Evolutionary conservation across 1,140 invertebrate genomes (phyloP).

Genomic region (Argopecten irradians): DNA sequence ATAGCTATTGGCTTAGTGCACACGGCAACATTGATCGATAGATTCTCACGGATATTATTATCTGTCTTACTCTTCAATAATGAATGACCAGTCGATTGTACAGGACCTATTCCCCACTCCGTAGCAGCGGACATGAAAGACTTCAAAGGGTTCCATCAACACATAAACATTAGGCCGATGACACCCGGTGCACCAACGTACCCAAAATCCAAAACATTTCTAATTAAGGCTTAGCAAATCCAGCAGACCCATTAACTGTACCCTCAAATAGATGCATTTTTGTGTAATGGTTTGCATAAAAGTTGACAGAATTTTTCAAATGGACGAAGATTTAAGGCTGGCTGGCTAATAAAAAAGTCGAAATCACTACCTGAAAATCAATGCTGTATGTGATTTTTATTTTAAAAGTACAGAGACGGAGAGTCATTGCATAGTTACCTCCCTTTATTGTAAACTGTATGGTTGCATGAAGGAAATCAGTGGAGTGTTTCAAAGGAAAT

Average conservation of each 20-base stretch:
- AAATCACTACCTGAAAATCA: not conserved
- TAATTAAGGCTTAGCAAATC: not conserved
- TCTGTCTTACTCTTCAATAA: not conserved
- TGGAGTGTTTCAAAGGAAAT: not conserved
- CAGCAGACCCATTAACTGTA: not conserved
- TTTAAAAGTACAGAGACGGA: not conserved
- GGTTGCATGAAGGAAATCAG: too few species aligned
- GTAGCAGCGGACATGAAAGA: not conserved
- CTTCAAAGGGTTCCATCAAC: not conserved
- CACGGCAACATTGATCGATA: not conserved
- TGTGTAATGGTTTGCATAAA: too few species aligned
- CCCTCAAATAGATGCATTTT: not conserved
- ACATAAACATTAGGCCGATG: not conserved
- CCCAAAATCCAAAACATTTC: not conserved
- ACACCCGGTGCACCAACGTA: not conserved
- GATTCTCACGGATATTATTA: conserved; percentile 5
- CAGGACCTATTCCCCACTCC: conserved; percentile 7
- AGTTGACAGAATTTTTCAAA: not conserved
- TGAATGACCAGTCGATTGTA: conserved; percentile 1
- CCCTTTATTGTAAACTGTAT: not conserved
- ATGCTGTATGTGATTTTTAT: not conserved
- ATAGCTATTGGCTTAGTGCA: not conserved
- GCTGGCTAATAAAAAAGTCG: not conserved
- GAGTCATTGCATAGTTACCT: not conserved
- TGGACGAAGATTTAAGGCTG: not conserved